These are phyloP conservation scores for Phorcus lineatus DNA, from an alignment of 2,888 invertebrate genomes.

Conservation along the genomic window DNA sequence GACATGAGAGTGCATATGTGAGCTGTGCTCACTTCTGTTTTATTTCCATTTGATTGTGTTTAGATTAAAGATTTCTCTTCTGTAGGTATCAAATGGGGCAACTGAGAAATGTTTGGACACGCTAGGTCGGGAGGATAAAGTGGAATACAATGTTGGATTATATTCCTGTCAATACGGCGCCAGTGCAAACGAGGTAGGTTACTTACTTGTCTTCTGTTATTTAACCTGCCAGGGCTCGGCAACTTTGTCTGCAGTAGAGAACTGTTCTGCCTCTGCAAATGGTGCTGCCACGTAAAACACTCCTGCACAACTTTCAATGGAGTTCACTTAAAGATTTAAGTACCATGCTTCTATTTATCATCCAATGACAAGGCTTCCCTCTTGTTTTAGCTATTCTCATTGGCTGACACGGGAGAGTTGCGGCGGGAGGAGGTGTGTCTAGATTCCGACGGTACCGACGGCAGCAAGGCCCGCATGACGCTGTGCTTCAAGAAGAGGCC, in stretches of 20 bases:
- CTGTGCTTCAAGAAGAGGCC: constrained; percentile 61
- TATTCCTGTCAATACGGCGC: constrained; percentile 73
- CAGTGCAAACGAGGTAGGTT: constrained; percentile 71
- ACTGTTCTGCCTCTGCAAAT: too few species aligned
- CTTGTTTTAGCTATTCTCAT: constrained; percentile 66
- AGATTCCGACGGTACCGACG: constrained; percentile 46
- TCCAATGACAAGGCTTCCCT: not conserved
- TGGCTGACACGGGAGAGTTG: constrained; percentile 66
- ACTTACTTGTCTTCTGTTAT: too few species aligned
- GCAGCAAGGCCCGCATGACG: constrained; percentile 54
- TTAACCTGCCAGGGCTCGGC: too few species aligned
- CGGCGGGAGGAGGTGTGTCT: constrained; percentile 71
- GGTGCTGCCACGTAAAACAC: too few species aligned
- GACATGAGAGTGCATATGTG: too few species aligned
- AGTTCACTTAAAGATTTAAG: not conserved
- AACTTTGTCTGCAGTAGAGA: too few species aligned
- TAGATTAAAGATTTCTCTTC: not conserved
- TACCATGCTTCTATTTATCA: too few species aligned
- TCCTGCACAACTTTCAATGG: too few species aligned
- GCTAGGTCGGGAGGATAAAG: constrained; percentile 74
- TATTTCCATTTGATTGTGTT: not conserved
- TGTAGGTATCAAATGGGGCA: too few species aligned
- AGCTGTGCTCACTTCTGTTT: too few species aligned
- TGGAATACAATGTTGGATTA: constrained; percentile 68
- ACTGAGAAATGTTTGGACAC: constrained; percentile 71